phyloP scores from a whole-genome alignment of 2,797 vertebrate genomes.

The Hapalemur alaotrensis region DNA sequence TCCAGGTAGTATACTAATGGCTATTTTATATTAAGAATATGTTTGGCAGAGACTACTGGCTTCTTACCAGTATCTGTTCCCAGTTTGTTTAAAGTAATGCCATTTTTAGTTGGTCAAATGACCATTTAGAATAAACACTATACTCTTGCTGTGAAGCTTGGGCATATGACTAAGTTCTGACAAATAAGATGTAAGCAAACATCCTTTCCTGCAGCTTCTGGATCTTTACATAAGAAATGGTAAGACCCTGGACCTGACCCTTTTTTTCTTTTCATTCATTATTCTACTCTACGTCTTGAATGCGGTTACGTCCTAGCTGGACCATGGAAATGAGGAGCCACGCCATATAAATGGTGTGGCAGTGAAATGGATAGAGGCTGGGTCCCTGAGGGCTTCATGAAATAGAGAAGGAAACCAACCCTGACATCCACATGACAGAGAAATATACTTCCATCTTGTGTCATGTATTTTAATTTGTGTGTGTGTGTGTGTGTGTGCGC shows the following conservation, averaged over 20 bases:
- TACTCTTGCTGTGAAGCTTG: not conserved
- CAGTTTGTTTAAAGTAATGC: not conserved
- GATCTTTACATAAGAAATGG: not conserved
- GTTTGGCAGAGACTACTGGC: not conserved
- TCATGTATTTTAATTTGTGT: not conserved
- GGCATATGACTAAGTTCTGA: not conserved
- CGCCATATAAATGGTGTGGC: accelerated
- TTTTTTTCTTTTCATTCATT: not conserved
- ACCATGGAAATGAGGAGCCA: not conserved
- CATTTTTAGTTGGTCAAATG: not conserved
- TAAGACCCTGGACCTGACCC: not conserved
- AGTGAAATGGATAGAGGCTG: not conserved
- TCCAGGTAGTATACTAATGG: not conserved
- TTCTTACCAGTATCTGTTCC: not conserved
- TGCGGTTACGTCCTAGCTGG: not conserved
- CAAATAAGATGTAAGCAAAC: not conserved
- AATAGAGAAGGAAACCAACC: not conserved
- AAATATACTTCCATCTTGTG: not conserved
- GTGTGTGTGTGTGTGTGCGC: not conserved
- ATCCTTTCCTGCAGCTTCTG: not conserved
- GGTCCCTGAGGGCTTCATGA: not conserved
- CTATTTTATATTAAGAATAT: not conserved
- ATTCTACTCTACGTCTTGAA: not conserved
- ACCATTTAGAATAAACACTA: not conserved
- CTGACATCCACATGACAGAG: not conserved